Evolutionary conservation across 1,140 invertebrate species (phyloP), one percentile per base, ranked within the genome.

Genomic region (Leptinotarsa texana): DNA sequence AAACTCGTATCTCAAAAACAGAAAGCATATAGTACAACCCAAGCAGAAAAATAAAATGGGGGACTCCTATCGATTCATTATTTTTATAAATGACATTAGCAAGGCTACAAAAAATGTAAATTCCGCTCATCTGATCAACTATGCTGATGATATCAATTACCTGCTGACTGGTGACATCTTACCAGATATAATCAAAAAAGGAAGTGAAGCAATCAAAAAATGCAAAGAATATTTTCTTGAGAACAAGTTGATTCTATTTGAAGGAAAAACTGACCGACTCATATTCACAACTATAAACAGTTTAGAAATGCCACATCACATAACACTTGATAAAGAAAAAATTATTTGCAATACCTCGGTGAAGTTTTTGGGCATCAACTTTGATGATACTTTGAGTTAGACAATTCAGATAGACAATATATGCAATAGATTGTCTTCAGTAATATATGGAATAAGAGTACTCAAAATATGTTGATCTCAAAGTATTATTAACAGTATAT

Each of bases 131-230:
- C 13, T 51, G n/a, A 51, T 51, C n/a, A 51, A 51, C 49, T 51
- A 51, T 51, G 13, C 49, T 65, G 63, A 65, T 21, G 63, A 65
- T 13, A 65, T 18, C 63, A 65, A 21, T 18, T 8, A 15, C 18
- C 18, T 65, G 18, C 8, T 65, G 18, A 11, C 18, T 13, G 18
- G 63, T 21, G 63, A 3, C 13, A 65, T 3, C 15, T 65, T 65
- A 65, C 63, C 63, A 65, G 63, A 65, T 65, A 65, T 65, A 65
- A 6, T 5, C 5, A 65, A 65, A 11, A 65, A 65, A n/a, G 63
- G 21, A 13, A 65, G 63, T 18, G 18, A 65, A 65, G 13, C 18
- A 13, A 65, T 65, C 3, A 65, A 65, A 65, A 13, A 22, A 21
- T 65, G 15, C 21, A 65, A 65, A 65, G 18, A 65, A n/a, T 65